A percentile compares a stretch with the other conserved stretches of the same genome.
These are phyloP conservation scores for Alces alces DNA, from an alignment of 2,113 vertebrate genomes.

Conservation along the genomic window DNA sequence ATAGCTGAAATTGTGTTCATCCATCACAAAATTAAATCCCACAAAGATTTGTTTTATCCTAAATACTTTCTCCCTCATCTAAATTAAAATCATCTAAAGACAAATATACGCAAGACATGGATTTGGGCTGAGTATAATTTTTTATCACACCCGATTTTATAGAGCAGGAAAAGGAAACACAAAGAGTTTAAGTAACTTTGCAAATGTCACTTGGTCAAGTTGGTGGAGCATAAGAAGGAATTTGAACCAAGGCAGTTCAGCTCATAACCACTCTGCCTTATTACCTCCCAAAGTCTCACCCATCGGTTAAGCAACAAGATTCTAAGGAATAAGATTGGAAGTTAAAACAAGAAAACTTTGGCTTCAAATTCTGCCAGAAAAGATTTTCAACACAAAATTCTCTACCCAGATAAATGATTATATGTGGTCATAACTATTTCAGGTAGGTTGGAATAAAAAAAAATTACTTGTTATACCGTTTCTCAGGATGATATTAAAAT, in stretches of 20 bases:
- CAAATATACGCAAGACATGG: neutral
- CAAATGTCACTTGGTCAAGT: neutral
- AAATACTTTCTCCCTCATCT: neutral
- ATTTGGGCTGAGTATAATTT: neutral
- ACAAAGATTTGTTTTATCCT: neutral
- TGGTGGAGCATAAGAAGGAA: too few species aligned
- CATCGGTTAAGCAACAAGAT: neutral
- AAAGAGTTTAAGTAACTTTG: neutral
- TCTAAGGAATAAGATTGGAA: neutral
- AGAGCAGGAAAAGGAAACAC: neutral
- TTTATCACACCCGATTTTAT: neutral
- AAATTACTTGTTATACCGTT: neutral
- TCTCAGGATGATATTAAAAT: neutral
- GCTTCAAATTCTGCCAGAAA: neutral
- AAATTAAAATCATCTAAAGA: neutral
- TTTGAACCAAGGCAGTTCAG: neutral
- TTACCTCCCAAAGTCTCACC: neutral
- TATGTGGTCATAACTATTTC: neutral
- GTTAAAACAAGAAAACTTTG: neutral
- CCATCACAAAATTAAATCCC: neutral
- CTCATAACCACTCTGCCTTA: neutral
- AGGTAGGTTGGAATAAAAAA: neutral
- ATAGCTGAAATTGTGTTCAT: neutral
- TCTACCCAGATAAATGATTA: neutral
- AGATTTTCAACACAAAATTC: neutral